Percentiles rank a stretch among this genome's conserved stretches.
phyloP scores from a whole-genome alignment of 1,140 invertebrate species.

The Eriocheir sinensis region DNA sequence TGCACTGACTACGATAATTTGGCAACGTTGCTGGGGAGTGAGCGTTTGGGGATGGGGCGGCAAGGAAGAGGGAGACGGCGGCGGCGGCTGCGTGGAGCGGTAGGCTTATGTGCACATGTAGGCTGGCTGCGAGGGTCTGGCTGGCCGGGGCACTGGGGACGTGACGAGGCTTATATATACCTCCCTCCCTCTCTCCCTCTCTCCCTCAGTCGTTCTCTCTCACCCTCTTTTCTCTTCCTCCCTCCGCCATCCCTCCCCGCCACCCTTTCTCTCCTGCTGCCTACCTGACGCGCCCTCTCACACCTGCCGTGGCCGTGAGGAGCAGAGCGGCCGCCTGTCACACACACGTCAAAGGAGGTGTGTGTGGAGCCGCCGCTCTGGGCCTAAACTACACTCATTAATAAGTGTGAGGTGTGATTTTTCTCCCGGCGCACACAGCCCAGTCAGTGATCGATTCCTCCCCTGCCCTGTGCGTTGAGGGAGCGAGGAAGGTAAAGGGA shows the following conservation, averaged over 20 bases:
- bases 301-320: too few relatives aligned
- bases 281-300: background rate
- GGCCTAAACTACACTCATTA: background rate
- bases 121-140: background rate
- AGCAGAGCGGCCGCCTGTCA: background rate
- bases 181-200: background rate
- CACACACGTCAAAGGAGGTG: background rate
- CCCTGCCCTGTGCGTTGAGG: background rate
- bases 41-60: too few relatives aligned
- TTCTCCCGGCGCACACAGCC: background rate
- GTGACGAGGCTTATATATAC: conserved; percentile 1
- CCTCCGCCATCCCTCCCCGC: background rate
- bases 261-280: background rate
- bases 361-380: background rate
- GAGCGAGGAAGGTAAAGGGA: background rate
- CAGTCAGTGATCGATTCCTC: background rate
- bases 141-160: conserved; percentile 1
- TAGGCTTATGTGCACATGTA: too few relatives aligned
- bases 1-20: too few relatives aligned
- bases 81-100: background rate
- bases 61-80: too few relatives aligned
- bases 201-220: too few relatives aligned
- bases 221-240: background rate
- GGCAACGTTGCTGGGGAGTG: too few relatives aligned
- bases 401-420: background rate